These are phyloP conservation scores for Andinoacara biseriatus DNA, from an alignment of 2,113 vertebrate genomes.

Conservation along the genomic window DNA sequence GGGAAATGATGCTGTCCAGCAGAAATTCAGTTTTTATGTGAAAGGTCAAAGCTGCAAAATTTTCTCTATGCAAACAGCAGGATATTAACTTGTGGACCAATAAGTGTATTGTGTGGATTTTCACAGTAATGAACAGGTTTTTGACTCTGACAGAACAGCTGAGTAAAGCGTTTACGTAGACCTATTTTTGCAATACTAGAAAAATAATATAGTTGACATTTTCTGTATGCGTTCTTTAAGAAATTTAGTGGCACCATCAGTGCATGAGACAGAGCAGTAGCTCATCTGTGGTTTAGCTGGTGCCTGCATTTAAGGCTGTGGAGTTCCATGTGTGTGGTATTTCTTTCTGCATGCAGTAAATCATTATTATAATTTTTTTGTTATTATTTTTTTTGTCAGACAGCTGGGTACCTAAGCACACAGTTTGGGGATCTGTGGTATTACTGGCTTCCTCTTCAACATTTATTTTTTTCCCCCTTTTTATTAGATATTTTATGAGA, in stretches of 20 bases:
- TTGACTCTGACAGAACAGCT: neutral
- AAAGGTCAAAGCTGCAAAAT: slow-evolving; percentile 7
- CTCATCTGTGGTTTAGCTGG: neutral
- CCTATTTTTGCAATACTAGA: slow-evolving; percentile 9
- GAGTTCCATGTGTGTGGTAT: neutral
- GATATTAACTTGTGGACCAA: neutral
- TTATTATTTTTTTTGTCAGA: neutral
- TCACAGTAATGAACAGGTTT: slow-evolving; percentile 12
- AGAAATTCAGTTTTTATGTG: slow-evolving; percentile 18
- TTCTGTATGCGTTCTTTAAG: neutral
- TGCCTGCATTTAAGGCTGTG: neutral
- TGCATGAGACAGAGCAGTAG: neutral
- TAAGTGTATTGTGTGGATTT: neutral
- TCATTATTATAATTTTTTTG: neutral
- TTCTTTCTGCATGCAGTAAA: neutral
- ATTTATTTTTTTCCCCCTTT: too few relatives aligned
- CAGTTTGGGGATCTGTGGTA: neutral
- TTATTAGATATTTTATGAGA: too few relatives aligned
- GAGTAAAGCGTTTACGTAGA: neutral
- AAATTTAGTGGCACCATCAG: neutral
- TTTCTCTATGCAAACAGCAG: neutral
- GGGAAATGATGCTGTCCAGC: slow-evolving; percentile 16
- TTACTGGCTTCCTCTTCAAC: neutral
- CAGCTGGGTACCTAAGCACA: neutral
- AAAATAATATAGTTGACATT: neutral